These are phyloP conservation scores for Antennarius maculatus DNA, from an alignment of 2,797 vertebrate species.

Conservation along the genomic window DNA sequence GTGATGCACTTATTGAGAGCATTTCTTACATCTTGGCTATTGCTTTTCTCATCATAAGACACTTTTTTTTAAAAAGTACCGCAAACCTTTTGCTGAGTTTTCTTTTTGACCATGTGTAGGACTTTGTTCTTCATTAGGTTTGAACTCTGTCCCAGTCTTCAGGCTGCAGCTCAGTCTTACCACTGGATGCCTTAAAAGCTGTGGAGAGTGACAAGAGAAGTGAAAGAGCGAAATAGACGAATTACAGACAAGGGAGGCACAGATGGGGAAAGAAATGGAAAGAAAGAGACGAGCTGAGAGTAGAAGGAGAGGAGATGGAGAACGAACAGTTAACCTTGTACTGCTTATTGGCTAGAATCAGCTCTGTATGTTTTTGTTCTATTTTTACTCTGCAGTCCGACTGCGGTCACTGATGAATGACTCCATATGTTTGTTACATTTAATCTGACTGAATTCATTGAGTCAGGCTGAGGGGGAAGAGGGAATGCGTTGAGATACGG, in stretches of 20 bases:
- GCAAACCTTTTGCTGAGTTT: too few relatives aligned
- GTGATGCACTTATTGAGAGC: too few relatives aligned
- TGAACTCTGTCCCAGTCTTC: constrained; percentile 32
- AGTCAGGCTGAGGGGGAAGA: constrained; percentile 36
- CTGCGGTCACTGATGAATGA: constrained; percentile 69
- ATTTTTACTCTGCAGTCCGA: constrained; percentile 71
- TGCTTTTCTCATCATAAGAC: too few relatives aligned
- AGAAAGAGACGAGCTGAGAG: constrained; percentile 45
- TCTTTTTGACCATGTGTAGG: not conserved
- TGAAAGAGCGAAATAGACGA: constrained; percentile 43
- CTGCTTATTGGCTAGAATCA: constrained; percentile 42
- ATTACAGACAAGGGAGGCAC: constrained; percentile 48
- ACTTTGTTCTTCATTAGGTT: not conserved
- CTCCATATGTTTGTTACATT: constrained; percentile 72
- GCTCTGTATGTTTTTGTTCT: constrained; percentile 75
- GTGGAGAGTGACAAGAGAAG: constrained; percentile 57
- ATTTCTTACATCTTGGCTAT: too few relatives aligned
- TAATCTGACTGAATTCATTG: constrained; percentile 52
- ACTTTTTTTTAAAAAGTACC: too few relatives aligned
- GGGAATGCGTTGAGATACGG: constrained; percentile 7
- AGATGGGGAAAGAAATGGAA: constrained; percentile 59
- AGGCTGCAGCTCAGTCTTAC: constrained; percentile 44
- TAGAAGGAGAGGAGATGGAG: constrained; percentile 44
- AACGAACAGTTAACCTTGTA: constrained; percentile 57
- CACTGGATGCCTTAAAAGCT: constrained; percentile 56